A percentile compares a stretch with the other conserved stretches of the same genome.
These are phyloP conservation scores for Myiothlypis coronata DNA, from an alignment of 2,797 vertebrate species.

Conservation along the genomic window DNA sequence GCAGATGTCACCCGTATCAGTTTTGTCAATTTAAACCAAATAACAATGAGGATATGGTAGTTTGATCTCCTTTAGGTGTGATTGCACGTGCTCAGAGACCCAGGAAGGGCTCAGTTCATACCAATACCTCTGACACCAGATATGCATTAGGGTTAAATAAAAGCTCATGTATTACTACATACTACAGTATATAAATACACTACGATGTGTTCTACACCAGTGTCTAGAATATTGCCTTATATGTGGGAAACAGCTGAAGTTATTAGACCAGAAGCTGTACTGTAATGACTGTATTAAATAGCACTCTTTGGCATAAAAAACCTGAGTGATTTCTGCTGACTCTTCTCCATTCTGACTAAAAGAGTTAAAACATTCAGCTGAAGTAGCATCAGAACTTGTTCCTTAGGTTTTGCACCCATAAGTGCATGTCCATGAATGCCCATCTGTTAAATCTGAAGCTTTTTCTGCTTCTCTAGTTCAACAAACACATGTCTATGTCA, in stretches of 20 bases:
- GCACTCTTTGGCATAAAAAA: neutral
- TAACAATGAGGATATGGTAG: fast-evolving
- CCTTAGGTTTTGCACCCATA: neutral
- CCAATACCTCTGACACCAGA: neutral
- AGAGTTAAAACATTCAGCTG: neutral
- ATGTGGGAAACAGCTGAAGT: neutral
- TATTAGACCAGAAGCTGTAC: neutral
- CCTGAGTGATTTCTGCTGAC: neutral
- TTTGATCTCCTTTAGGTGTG: neutral
- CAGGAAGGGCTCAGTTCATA: neutral
- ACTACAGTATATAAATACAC: neutral
- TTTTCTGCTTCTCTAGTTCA: neutral
- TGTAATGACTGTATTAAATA: neutral
- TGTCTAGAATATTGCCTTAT: neutral
- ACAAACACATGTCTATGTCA: neutral
- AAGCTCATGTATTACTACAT: neutral
- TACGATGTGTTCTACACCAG: neutral
- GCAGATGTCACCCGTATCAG: neutral
- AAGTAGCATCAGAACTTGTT: neutral
- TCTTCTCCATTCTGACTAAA: neutral
- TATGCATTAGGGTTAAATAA: neutral
- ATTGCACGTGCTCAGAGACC: neutral
- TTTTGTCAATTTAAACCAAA: neutral
- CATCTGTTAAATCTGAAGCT: neutral
- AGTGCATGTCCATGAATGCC: neutral